Conservation (phyloP, 2,888 invertebrate species). For the Anthrax anthrax region DNA sequence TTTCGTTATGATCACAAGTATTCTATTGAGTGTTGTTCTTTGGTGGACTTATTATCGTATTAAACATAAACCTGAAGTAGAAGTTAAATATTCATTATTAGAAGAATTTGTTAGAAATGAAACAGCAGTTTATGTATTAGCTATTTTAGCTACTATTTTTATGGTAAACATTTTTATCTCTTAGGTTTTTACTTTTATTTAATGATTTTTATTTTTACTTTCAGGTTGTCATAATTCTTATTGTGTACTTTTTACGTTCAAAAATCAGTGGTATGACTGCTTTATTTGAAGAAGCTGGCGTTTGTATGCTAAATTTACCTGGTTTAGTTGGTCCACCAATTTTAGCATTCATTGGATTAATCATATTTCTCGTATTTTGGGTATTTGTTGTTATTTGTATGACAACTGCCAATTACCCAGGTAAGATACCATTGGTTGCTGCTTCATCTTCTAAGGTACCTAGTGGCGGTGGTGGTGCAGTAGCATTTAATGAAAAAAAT, state of each 20-base stretch:
- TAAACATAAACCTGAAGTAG: constrained; percentile 33
- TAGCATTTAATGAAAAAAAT: constrained; percentile 12
- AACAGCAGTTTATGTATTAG: constrained; percentile 67
- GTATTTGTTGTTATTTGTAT: constrained; percentile 61
- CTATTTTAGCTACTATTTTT: constrained; percentile 73
- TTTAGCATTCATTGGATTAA: constrained; percentile 63
- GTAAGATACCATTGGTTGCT: constrained; percentile 35
- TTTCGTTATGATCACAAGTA: constrained; percentile 57
- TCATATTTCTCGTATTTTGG: constrained; percentile 76
- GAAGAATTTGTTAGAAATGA: constrained; percentile 76
- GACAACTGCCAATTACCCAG: constrained; percentile 68
- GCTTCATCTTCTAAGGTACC: background rate
- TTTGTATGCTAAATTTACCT: constrained; percentile 72
- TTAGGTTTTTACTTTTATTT: too few species aligned
- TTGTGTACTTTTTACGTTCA: constrained; percentile 63
- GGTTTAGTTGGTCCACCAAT: constrained; percentile 72
- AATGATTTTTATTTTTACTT: constrained; percentile 19
- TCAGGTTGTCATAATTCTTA: constrained; percentile 55
- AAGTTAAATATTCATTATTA: constrained; percentile 35
- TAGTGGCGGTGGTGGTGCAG: constrained; percentile 16
- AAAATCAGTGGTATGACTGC: constrained; percentile 69
- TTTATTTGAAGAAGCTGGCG: constrained; percentile 79
- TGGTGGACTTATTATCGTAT: constrained; percentile 84
- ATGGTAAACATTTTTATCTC: too few species aligned
- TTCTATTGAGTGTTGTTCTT: constrained; percentile 61